Evolutionary conservation across 2,113 vertebrate genomes (phyloP).

Genomic region (Origma solitaria): DNA sequence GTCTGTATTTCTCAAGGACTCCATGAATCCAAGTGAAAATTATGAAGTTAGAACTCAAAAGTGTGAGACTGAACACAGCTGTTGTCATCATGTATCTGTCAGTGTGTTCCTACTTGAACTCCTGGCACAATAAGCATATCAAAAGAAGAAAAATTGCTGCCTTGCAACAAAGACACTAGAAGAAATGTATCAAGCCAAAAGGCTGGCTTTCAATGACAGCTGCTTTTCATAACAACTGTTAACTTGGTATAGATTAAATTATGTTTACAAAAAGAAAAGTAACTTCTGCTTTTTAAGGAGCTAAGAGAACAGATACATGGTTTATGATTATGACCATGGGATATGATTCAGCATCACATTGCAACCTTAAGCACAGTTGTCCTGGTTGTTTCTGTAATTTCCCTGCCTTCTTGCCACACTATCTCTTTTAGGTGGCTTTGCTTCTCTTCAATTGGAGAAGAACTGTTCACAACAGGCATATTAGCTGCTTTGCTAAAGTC

Average conservation of each 20-base stretch:
- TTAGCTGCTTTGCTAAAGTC: background rate
- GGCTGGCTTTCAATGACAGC: background rate
- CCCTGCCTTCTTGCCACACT: background rate
- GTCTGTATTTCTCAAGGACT: background rate
- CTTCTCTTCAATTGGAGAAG: background rate
- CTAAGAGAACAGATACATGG: background rate
- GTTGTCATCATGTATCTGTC: background rate
- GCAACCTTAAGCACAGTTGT: background rate
- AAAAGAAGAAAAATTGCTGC: background rate
- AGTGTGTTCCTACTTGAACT: background rate
- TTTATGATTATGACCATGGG: background rate
- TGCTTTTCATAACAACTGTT: background rate
- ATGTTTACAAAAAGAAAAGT: background rate
- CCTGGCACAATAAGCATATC: background rate
- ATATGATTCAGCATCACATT: constrained; percentile 5
- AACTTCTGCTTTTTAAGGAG: background rate
- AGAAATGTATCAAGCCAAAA: background rate
- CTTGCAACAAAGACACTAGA: background rate
- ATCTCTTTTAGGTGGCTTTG: background rate
- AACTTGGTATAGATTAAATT: background rate
- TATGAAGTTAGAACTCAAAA: background rate
- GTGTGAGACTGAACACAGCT: background rate
- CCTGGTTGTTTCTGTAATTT: background rate
- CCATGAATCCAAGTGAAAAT: background rate
- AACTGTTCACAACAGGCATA: background rate